Evolutionary conservation across 2,888 invertebrate species (phyloP).

Genomic region (Mesorhabditis sp.): DNA sequence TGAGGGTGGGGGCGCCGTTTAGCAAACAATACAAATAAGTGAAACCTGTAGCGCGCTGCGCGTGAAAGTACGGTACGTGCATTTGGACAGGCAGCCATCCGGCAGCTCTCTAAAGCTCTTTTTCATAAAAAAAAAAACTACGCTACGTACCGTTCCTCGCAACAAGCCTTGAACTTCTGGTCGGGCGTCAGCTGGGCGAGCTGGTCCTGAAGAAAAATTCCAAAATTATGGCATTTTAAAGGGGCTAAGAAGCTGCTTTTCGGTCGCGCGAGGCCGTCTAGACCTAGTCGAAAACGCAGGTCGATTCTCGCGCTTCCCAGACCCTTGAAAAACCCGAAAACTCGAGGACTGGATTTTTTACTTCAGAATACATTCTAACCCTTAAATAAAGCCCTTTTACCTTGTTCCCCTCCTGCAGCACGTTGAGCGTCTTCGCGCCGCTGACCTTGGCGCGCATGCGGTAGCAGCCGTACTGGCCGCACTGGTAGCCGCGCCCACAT

Average conservation of each 20-base stretch:
- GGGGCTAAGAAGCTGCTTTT: too few species aligned
- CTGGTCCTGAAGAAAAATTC: background rate
- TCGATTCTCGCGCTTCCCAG: too few species aligned
- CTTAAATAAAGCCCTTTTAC: background rate
- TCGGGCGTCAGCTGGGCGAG: slow-evolving; percentile 40
- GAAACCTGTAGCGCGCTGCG: slow-evolving; percentile 46
- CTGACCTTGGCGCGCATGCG: slow-evolving; percentile 36
- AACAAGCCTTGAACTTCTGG: slow-evolving; percentile 54
- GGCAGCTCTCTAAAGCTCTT: slow-evolving; percentile 37
- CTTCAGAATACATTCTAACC: too few species aligned
- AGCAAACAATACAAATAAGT: background rate
- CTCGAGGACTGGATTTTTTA: background rate
- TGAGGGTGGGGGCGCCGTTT: slow-evolving; percentile 12
- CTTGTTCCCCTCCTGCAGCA: slow-evolving; percentile 3
- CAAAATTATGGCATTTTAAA: background rate
- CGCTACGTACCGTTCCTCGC: slow-evolving; percentile 31
- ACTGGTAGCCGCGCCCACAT: slow-evolving; percentile 39
- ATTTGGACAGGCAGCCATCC: slow-evolving; percentile 51
- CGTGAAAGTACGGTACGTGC: slow-evolving; percentile 49
- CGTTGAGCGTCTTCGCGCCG: slow-evolving; percentile 18
- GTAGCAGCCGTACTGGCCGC: slow-evolving; percentile 53
- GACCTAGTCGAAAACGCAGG: too few species aligned
- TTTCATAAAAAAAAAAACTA: too few species aligned
- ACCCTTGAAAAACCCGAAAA: background rate
- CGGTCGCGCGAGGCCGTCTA: too few species aligned